Conservation (phyloP, 2,797 vertebrate species). For the Malacoctenus gilli region DNA sequence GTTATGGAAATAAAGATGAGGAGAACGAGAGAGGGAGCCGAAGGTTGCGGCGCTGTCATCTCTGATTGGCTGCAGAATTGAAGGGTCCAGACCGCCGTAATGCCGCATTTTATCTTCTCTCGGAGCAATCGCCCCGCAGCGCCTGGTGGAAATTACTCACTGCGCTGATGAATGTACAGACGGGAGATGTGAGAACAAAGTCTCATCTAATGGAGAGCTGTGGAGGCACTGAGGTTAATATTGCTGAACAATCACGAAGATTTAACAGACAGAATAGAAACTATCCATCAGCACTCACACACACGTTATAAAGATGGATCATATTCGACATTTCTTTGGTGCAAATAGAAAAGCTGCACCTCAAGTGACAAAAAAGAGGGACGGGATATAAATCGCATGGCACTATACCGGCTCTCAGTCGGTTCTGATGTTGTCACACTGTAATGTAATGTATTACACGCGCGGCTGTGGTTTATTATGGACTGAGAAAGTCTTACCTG, state of each 20-base stretch:
- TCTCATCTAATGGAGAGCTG: slow-evolving; percentile 4
- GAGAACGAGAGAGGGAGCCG: slow-evolving; percentile 31
- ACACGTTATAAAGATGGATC: too few species aligned
- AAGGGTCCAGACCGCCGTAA: slow-evolving; percentile 30
- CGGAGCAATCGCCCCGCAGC: slow-evolving; percentile 21
- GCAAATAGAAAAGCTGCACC: background rate
- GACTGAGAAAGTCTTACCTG: background rate
- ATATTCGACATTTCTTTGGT: too few species aligned
- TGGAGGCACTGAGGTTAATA: slow-evolving; percentile 1
- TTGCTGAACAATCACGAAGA: slow-evolving; percentile 2
- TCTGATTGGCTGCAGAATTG: slow-evolving; percentile 31
- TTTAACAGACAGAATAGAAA: background rate
- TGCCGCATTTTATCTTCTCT: slow-evolving; percentile 33
- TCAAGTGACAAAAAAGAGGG: background rate
- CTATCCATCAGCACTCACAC: background rate
- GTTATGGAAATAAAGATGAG: slow-evolving; percentile 57
- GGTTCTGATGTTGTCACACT: too few species aligned
- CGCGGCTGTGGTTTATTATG: background rate
- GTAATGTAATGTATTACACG: background rate
- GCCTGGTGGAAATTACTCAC: slow-evolving; percentile 18
- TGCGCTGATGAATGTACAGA: slow-evolving; percentile 19
- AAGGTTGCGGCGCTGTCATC: slow-evolving; percentile 41
- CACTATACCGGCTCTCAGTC: too few species aligned
- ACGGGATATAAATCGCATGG: background rate
- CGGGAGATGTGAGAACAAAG: slow-evolving; percentile 27